These are phyloP conservation scores for Helicoverpa assulta DNA, from an alignment of 2,888 invertebrate genomes.

Conservation along the genomic window DNA sequence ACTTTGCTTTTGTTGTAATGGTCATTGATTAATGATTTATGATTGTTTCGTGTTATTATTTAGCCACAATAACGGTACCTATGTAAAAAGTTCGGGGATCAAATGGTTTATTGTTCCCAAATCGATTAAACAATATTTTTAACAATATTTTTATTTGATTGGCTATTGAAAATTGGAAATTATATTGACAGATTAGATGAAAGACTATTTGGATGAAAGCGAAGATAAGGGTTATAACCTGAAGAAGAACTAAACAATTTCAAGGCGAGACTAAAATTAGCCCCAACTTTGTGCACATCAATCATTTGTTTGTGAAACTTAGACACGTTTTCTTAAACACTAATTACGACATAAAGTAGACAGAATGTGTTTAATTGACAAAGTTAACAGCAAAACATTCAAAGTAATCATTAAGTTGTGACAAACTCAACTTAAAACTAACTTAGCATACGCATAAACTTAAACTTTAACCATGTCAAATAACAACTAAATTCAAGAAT, in stretches of 20 bases:
- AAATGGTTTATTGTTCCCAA: no score
- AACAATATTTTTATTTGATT: no score
- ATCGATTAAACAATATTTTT: no score
- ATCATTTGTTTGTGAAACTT: slow-evolving; percentile 32
- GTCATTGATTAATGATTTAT: slow-evolving; percentile 15
- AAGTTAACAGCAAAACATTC: slow-evolving; percentile 48
- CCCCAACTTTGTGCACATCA: slow-evolving; percentile 16
- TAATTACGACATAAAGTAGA: slow-evolving; percentile 30
- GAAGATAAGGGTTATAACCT: no score
- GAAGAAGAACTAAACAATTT: background rate
- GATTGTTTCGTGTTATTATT: background rate
- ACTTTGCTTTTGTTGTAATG: background rate
- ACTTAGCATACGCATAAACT: slow-evolving; percentile 41
- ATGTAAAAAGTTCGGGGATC: no score
- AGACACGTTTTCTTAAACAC: slow-evolving; percentile 22
- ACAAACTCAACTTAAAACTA: slow-evolving; percentile 43
- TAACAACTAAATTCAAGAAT: slow-evolving; percentile 24
- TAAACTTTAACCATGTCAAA: slow-evolving; percentile 38
- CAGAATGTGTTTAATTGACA: slow-evolving; percentile 41
- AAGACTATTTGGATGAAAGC: no score
- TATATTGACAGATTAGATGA: no score
- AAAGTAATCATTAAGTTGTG: slow-evolving; percentile 46
- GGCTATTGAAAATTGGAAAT: no score
- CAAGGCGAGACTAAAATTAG: background rate
- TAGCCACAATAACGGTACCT: background rate